Evolutionary conservation across 2,888 invertebrate species (phyloP).

Genomic region (Dolichopus griseipennis): DNA sequence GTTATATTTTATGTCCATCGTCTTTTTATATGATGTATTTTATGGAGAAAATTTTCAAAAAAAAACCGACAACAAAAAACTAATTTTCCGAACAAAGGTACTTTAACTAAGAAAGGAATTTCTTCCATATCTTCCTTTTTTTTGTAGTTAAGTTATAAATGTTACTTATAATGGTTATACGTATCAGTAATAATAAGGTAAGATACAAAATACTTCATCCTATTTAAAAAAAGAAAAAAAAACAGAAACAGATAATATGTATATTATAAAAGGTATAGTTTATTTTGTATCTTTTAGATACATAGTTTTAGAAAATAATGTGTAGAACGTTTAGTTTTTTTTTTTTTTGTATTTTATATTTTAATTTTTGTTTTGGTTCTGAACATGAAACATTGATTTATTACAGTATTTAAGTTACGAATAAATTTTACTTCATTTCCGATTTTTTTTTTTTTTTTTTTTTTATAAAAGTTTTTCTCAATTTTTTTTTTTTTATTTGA

Average conservation of each 20-base stretch:
- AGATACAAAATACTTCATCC: not conserved
- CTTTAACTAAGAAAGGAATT: too few relatives aligned
- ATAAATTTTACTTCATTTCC: slow-evolving; percentile 6
- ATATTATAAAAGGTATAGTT: not conserved
- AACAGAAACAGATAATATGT: too few relatives aligned
- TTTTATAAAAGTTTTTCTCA: too few relatives aligned
- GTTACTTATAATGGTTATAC: not conserved
- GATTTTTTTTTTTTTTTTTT: not conserved
- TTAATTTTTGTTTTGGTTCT: not conserved
- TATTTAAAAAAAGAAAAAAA: too few relatives aligned
- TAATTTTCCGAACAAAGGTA: too few relatives aligned
- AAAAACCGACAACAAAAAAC: too few relatives aligned
- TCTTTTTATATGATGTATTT: too few relatives aligned
- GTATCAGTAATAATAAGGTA: not conserved
- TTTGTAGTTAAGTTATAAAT: too few relatives aligned
- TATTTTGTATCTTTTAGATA: not conserved
- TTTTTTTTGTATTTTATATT: not conserved
- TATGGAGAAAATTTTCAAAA: too few relatives aligned
- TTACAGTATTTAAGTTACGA: slow-evolving; percentile 1
- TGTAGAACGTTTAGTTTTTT: not conserved
- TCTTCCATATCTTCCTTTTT: too few relatives aligned
- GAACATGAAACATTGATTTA: slow-evolving; percentile 1
- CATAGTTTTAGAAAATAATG: not conserved
- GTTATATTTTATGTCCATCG: too few relatives aligned
- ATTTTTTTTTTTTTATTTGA: not conserved